Conservation (phyloP, 2,113 vertebrate species). For the Ceuthmochares aereus region DNA sequence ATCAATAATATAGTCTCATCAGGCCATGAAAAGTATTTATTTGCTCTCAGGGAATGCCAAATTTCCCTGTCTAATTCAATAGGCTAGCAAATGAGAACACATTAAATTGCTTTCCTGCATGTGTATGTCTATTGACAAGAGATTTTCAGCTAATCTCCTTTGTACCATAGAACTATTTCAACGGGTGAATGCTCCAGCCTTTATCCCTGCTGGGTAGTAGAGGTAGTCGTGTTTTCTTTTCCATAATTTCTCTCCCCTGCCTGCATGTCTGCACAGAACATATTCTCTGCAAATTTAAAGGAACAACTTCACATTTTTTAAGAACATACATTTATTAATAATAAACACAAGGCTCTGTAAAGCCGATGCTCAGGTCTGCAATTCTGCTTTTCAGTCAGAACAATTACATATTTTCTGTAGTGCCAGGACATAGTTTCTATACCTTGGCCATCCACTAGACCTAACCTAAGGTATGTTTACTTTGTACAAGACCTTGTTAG, state of each 20-base stretch:
- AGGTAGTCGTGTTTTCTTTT: background rate
- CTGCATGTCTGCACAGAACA: background rate
- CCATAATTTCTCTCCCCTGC: background rate
- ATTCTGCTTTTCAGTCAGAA: background rate
- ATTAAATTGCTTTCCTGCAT: slow-evolving; percentile 33
- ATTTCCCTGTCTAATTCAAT: slow-evolving; percentile 41
- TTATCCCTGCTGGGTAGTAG: background rate
- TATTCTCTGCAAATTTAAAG: background rate
- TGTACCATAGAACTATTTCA: slow-evolving; percentile 10
- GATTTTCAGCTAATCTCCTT: slow-evolving; percentile 29
- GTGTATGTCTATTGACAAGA: slow-evolving; percentile 22
- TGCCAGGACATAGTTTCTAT: background rate
- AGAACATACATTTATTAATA: background rate
- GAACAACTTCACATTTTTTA: background rate
- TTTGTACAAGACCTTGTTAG: background rate
- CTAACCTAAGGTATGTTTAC: background rate
- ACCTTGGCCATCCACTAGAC: background rate
- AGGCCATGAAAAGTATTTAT: slow-evolving; percentile 18
- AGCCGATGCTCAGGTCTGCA: background rate
- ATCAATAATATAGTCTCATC: slow-evolving; percentile 2
- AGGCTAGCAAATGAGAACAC: slow-evolving; percentile 8
- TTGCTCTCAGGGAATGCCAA: background rate
- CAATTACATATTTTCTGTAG: accelerated
- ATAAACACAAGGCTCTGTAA: background rate
- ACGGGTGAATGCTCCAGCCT: slow-evolving; percentile 10